Evolutionary conservation across 2,888 invertebrate genomes (phyloP), one percentile per base, ranked within the genome.

Genomic region (Athalia rosae): DNA sequence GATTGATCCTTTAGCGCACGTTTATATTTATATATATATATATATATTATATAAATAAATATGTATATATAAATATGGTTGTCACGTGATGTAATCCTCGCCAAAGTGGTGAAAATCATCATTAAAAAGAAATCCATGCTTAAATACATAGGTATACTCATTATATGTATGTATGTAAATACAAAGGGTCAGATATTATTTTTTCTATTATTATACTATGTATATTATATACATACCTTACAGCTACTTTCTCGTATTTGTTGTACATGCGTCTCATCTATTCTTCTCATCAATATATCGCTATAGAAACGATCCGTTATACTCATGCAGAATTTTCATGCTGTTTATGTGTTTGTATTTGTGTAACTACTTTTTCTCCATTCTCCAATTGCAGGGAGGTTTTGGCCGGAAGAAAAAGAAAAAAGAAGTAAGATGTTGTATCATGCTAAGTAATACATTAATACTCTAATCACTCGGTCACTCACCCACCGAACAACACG

Each of bases 331-430:
- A 69, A 69, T 41, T 84, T 81, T 85, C 82, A 86, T 80, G 80
- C 80, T 80, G 76, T 80, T 81, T 86, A 81, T 87, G 82, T 86
- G 82, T 85, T 83, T 87, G 85, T 89, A 86, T 89, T 84, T 89
- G 88, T 90, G 90, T 90, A 90, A 90, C 89, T 83, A 89, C 87
- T 89, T 85, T 87, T 90, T 89, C 89, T 89, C 86, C 88, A 86
- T 90, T 90, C 89, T 90, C 88, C 89, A 88, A 94, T 95, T 95
- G 92, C 95, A 95, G 95, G 94, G 93, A 93, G 94, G 94, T 95
- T 95, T 95, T 95, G 96, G 96, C 95, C 96, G 96, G 95, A 95
- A 96, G 96, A 97, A 96, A 96, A 96, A 96, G 95, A 96, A 96
- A 96, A 97, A 97, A 96, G 96, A 97, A 96, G 97, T 97, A 97